These are phyloP conservation scores for Acronicta psi DNA, from an alignment of 2,888 invertebrate genomes.

Conservation along the genomic window DNA sequence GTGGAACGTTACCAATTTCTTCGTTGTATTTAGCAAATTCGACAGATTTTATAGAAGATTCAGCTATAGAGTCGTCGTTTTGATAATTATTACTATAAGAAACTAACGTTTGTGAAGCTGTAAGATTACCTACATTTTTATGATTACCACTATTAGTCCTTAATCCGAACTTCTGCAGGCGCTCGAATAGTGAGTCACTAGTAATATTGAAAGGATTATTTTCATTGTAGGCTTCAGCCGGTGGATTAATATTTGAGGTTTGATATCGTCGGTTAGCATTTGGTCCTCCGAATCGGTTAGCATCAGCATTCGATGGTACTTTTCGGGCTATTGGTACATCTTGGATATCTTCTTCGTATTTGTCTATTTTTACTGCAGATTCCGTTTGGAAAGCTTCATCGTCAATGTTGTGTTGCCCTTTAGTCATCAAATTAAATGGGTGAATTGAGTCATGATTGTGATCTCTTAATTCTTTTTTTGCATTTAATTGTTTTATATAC, in stretches of 20 bases:
- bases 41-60: constrained; percentile 70
- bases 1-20: constrained; percentile 60
- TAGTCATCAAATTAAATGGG: constrained; percentile 86
- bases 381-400: constrained; percentile 26
- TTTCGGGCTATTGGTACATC: constrained; percentile 51
- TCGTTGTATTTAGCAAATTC: constrained; percentile 64
- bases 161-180: constrained; percentile 17
- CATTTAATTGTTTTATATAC: constrained; percentile 82
- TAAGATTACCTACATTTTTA: constrained; percentile 28
- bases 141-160: constrained; percentile 16
- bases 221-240: constrained; percentile 5
- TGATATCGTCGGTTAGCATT: constrained; percentile 28
- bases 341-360: constrained; percentile 44
- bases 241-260: constrained; percentile 12
- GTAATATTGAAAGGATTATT: constrained; percentile 27
- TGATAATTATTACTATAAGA: constrained; percentile 69
- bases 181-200: constrained; percentile 16
- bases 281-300: constrained; percentile 34
- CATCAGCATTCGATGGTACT: constrained; percentile 44
- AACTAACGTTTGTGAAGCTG: constrained; percentile 22
- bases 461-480: constrained; percentile 78
- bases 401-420: constrained; percentile 77
- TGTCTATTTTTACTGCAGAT: constrained; percentile 22
- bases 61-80: constrained; percentile 73
- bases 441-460: constrained; percentile 66